A percentile compares a stretch with the other conserved stretches of the same genome.
phyloP scores from a whole-genome alignment of 2,797 vertebrate species.

The Hypotaenidia philippensis region DNA sequence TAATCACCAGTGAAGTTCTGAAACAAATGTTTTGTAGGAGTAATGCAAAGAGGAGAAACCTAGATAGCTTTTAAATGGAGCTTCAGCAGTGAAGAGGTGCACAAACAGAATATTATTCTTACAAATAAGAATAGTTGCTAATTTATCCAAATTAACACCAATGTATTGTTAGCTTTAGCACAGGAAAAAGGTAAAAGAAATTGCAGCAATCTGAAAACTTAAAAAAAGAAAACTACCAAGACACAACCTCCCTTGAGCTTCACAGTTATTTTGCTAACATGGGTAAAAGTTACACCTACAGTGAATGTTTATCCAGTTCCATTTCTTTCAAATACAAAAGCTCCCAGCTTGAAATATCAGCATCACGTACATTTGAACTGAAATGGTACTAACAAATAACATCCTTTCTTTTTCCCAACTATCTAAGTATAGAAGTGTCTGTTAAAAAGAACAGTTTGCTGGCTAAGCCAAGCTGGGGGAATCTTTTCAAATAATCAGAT shows the following conservation, averaged over 20 bases:
- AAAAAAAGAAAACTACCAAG: neutral
- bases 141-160: neutral
- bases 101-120: neutral
- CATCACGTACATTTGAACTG: neutral
- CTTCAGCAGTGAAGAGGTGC: neutral
- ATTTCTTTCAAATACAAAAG: slow-evolving; percentile 3
- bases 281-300: neutral
- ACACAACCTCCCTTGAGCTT: neutral
- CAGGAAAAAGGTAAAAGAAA: neutral
- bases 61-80: neutral
- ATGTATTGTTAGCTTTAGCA: accelerated
- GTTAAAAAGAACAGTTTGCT: neutral
- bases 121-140: neutral
- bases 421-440: neutral
- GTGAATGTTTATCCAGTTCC: neutral
- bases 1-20: neutral
- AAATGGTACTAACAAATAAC: neutral
- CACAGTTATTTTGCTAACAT: neutral
- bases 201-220: neutral
- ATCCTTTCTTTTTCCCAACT: neutral
- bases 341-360: neutral
- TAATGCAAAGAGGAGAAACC: neutral
- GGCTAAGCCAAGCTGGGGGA: neutral
- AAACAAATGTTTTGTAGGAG: neutral
- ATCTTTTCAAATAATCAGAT: neutral